phyloP scores from a whole-genome alignment of 2,888 invertebrate genomes.

The Leptinotarsa peninsularis region DNA sequence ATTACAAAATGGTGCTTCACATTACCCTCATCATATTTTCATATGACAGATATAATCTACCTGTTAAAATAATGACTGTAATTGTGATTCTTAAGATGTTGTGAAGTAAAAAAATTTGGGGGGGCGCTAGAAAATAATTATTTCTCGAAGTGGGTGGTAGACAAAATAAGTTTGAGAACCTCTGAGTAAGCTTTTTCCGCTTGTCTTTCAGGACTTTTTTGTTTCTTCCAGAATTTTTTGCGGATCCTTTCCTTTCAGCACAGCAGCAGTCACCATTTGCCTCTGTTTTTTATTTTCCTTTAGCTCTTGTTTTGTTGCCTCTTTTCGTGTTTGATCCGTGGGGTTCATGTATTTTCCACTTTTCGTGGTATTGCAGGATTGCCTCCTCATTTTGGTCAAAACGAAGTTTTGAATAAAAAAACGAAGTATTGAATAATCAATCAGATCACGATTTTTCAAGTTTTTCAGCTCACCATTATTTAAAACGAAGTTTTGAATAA shows the following conservation, averaged over 20 bases:
- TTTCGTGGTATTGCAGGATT: conserved; percentile 98
- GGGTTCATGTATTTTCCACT: conserved; percentile 66
- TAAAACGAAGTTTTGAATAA: too few relatives aligned
- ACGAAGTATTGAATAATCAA: not conserved
- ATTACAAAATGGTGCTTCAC: too few relatives aligned
- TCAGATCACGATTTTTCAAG: too few relatives aligned
- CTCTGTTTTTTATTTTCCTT: conserved; percentile 99
- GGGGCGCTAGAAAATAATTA: too few relatives aligned
- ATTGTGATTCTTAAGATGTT: too few relatives aligned
- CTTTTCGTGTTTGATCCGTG: conserved; percentile 78
- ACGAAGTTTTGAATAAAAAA: not conserved
- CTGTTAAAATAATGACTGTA: too few relatives aligned
- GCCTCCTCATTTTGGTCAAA: conserved; percentile 83
- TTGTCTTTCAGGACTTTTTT: conserved; percentile 98
- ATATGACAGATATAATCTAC: too few relatives aligned
- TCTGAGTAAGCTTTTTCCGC: conserved; percentile 84
- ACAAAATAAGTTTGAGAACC: too few relatives aligned
- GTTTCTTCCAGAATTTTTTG: conserved; percentile 93
- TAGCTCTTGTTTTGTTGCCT: conserved; percentile 95
- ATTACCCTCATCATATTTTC: too few relatives aligned
- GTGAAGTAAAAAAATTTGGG: too few relatives aligned
- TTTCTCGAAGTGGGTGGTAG: too few relatives aligned
- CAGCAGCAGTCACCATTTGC: conserved; percentile 95
- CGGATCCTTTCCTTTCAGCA: conserved; percentile 98
- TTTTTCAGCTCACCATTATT: too few relatives aligned